Evolutionary conservation across 2,888 invertebrate species (phyloP).

Genomic region (Dasypolia templi): DNA sequence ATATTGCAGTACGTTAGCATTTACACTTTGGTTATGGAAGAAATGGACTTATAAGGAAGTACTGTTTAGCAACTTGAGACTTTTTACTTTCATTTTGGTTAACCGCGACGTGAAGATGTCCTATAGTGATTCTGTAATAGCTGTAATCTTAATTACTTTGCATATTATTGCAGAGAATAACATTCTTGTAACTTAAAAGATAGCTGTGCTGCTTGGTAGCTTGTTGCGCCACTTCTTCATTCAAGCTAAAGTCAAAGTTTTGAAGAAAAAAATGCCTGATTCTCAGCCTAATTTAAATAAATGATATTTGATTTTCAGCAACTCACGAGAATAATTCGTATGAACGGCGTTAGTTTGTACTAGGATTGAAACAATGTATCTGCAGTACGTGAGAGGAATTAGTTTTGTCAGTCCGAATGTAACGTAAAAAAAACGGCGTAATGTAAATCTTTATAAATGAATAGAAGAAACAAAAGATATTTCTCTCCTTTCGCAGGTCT

Average conservation of each 20-base stretch:
- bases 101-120: background rate
- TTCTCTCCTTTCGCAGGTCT: too few species aligned
- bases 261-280: too few species aligned
- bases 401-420: background rate
- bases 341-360: background rate
- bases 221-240: background rate
- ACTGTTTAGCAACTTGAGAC: conserved; percentile 1
- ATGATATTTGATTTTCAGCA: background rate
- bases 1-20: conserved; percentile 4
- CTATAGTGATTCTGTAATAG: too few species aligned
- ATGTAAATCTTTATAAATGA: too few species aligned
- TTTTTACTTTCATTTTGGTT: background rate
- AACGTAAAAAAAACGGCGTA: background rate
- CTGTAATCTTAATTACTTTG: background rate
- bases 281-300: background rate
- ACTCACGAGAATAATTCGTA: background rate
- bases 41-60: conserved; percentile 6
- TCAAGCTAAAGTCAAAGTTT: background rate
- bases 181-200: background rate
- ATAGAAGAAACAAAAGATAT: too few species aligned
- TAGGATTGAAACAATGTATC: background rate
- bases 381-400: background rate
- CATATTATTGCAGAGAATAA: background rate
- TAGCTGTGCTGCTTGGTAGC: background rate
- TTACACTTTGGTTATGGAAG: conserved; percentile 2